These are phyloP conservation scores for Lamprotornis superbus DNA, from an alignment of 2,113 vertebrate genomes.

Conservation along the genomic window DNA sequence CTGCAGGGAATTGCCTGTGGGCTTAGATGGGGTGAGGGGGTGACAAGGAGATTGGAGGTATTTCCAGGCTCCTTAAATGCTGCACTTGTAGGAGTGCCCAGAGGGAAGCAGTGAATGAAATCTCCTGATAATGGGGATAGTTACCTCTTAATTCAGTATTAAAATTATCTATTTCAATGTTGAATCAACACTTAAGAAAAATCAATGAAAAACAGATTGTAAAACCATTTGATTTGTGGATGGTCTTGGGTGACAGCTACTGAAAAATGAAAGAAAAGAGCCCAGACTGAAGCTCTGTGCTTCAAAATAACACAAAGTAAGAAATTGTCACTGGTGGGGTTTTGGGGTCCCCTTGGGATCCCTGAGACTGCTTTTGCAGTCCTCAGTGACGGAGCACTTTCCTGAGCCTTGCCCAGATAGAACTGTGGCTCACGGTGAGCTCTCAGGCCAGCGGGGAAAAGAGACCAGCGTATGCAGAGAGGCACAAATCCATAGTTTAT, in stretches of 20 bases:
- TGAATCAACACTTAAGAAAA: constrained; percentile 5
- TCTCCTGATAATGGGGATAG: neutral
- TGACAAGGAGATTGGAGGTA: neutral
- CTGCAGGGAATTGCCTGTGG: neutral
- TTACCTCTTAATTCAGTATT: neutral
- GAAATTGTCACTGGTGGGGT: no score
- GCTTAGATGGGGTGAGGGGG: fast-evolving
- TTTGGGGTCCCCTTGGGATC: no score
- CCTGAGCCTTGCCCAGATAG: no score
- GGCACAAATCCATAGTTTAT: no score
- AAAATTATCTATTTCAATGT: neutral
- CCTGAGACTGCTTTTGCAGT: no score
- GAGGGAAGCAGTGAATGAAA: neutral
- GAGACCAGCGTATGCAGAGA: no score
- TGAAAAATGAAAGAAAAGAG: neutral
- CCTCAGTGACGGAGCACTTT: no score
- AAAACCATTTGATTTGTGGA: neutral
- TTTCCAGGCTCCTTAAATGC: neutral
- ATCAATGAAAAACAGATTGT: neutral
- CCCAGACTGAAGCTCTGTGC: neutral
- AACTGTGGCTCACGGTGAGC: no score
- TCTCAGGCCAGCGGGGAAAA: no score
- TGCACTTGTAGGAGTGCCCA: neutral
- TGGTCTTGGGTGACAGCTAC: neutral
- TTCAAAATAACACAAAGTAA: neutral